Conservation (phyloP, 2,113 vertebrate genomes). For the Eubucco bourcierii region DNA sequence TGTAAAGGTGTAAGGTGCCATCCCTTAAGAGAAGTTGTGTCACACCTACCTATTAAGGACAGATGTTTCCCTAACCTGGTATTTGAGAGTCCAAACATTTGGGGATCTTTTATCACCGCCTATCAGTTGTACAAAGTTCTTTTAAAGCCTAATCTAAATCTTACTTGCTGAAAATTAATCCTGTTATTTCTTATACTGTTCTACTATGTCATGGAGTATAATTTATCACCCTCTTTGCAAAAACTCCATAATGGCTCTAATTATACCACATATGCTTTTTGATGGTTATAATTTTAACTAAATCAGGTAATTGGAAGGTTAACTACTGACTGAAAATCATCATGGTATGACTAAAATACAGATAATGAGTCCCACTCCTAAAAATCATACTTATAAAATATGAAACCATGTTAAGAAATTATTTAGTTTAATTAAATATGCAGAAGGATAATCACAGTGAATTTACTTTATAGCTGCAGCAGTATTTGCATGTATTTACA, state of each 20-base stretch:
- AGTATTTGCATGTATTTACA: neutral
- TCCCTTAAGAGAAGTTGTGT: neutral
- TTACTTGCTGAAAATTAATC: neutral
- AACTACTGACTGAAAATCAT: constrained; percentile 18
- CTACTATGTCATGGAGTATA: neutral
- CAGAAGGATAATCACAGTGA: neutral
- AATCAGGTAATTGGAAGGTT: constrained; percentile 25
- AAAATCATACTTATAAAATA: neutral
- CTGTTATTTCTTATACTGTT: neutral
- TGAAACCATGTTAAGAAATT: neutral
- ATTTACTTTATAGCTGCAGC: neutral
- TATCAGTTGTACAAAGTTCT: neutral
- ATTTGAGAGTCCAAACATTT: neutral
- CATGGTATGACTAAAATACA: constrained; percentile 10
- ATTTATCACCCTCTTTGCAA: neutral
- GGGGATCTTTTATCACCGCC: neutral
- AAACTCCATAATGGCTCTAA: neutral
- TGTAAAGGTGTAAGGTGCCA: neutral
- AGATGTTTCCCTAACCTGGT: neutral
- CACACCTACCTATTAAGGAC: neutral
- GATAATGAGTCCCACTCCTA: neutral
- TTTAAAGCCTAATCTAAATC: neutral
- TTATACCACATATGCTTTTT: neutral
- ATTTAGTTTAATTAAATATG: neutral
- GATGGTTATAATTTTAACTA: constrained; percentile 12